Evolutionary conservation across 1,140 invertebrate genomes (phyloP).

Genomic region (Philaenus spumarius): DNA sequence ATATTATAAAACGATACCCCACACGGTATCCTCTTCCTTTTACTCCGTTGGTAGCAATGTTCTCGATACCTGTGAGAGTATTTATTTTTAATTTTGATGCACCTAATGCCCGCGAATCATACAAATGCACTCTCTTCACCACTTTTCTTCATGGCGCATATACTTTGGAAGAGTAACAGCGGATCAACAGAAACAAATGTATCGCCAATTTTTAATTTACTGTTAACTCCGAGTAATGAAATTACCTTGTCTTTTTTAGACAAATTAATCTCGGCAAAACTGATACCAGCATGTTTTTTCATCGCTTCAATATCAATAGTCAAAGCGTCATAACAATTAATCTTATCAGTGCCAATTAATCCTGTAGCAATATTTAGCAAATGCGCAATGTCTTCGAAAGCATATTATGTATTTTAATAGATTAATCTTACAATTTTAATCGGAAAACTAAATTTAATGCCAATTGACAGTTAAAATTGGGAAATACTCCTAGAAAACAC

Average conservation of each 20-base stretch:
- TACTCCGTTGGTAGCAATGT: too few relatives aligned
- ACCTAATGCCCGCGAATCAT: too few relatives aligned
- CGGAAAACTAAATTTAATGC: too few relatives aligned
- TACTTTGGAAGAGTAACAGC: background rate
- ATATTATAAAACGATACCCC: too few relatives aligned
- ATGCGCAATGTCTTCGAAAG: background rate
- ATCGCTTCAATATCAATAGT: background rate
- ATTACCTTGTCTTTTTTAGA: background rate
- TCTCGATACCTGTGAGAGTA: too few relatives aligned
- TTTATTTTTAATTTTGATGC: too few relatives aligned
- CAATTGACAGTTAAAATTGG: too few relatives aligned
- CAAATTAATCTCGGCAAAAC: background rate
- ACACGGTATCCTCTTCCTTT: too few relatives aligned
- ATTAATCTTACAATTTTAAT: too few relatives aligned
- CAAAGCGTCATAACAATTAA: background rate
- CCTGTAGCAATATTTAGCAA: background rate
- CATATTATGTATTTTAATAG: too few relatives aligned
- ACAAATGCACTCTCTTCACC: too few relatives aligned
- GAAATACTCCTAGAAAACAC: too few relatives aligned
- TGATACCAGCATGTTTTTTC: background rate
- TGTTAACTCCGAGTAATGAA: background rate
- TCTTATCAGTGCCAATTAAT: background rate
- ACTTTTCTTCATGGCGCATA: background rate
- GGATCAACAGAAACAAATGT: background rate
- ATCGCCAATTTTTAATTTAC: background rate